These are phyloP conservation scores for Hirtodrosophila confusa DNA, from an alignment of 2,888 invertebrate genomes.

Conservation along the genomic window DNA sequence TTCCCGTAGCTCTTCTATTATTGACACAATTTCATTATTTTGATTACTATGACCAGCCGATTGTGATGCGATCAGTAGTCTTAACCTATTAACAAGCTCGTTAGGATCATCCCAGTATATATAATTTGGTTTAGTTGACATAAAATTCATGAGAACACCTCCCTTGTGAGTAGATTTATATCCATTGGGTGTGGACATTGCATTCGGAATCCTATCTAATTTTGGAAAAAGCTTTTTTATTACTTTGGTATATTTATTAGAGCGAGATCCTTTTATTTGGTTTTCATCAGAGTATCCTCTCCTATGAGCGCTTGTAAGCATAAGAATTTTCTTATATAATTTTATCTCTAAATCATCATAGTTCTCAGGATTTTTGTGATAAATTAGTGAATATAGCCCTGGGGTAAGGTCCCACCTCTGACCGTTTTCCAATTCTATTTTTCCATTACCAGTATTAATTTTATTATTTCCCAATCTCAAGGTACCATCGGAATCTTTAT, in stretches of 20 bases:
- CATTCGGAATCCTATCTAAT: background rate
- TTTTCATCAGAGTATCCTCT: no score
- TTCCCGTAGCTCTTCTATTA: slow-evolving; percentile 11
- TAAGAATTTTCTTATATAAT: no score
- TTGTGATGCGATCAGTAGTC: background rate
- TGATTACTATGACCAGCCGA: slow-evolving; percentile 11
- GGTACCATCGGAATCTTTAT: no score
- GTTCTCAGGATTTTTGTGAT: no score
- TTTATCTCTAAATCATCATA: no score
- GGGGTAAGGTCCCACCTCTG: background rate
- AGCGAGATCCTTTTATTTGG: no score
- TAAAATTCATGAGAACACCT: background rate
- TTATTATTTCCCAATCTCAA: background rate
- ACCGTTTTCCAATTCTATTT: slow-evolving; percentile 1
- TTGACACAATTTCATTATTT: slow-evolving; percentile 15
- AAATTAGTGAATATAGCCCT: no score
- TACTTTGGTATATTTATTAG: no score
- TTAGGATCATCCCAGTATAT: background rate
- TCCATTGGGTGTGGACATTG: background rate
- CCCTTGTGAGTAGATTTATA: background rate
- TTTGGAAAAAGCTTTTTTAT: no score
- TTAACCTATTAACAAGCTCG: no score
- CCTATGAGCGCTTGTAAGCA: no score
- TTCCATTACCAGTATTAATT: background rate
- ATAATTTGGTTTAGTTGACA: background rate